Percentiles rank a stretch among this genome's conserved stretches.
Evolutionary conservation across 2,113 vertebrate genomes (phyloP).

Genomic region (Alces alces): DNA sequence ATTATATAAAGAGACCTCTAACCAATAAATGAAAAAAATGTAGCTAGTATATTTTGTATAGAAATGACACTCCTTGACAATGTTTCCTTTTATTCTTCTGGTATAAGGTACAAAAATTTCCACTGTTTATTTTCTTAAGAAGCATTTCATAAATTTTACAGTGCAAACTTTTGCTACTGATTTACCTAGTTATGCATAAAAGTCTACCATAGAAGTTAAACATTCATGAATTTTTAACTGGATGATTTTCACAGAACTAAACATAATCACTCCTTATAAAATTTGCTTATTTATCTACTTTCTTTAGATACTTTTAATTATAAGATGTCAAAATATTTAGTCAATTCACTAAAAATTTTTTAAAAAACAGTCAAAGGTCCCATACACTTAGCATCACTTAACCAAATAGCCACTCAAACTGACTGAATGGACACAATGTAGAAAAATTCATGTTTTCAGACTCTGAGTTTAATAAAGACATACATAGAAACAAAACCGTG

Average conservation of each 20-base stretch:
- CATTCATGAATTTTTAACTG: not conserved
- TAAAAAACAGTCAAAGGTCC: not conserved
- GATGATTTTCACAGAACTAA: conserved; percentile 8
- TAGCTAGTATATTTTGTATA: not conserved
- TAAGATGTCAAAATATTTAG: conserved; percentile 39
- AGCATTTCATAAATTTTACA: not conserved
- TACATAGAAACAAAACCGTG: not conserved
- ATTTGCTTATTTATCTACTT: conserved; percentile 25
- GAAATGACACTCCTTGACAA: not conserved
- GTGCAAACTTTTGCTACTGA: not conserved
- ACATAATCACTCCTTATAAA: not conserved
- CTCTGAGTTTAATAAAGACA: not conserved
- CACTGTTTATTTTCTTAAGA: conserved; percentile 3
- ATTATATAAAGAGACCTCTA: not conserved
- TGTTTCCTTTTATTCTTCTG: conserved; percentile 12
- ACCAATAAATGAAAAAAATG: not conserved
- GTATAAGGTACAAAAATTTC: not conserved
- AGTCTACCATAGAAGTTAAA: not conserved
- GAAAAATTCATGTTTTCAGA: not conserved
- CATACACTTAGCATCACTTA: not conserved
- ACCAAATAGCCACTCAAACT: not conserved
- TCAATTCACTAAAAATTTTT: not conserved
- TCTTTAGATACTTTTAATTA: not conserved
- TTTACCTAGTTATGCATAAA: conserved; percentile 4
- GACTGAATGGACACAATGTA: not conserved